Base-by-base conservation (phyloP, 2,888 invertebrate genomes). In the Lochmaea capreae region DNA sequence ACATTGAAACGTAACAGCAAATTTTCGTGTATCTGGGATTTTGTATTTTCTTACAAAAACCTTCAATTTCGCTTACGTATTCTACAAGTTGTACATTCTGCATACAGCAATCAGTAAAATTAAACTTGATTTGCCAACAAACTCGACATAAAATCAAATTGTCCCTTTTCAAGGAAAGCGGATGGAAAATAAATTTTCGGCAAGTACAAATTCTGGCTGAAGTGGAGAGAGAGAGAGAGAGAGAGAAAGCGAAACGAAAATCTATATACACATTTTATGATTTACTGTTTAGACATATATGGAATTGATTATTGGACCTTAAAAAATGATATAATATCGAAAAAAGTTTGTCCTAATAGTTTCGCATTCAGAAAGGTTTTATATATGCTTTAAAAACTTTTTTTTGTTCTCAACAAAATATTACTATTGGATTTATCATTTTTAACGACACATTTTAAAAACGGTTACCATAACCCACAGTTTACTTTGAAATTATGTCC, bases 21-120 rank as follows among this genome's bases (percentile, higher is more conserved):
- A 73, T 68, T 67, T 69, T 65, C 72, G n/a, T 61, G 59, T 76
- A 71, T 72, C 75, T 49, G 73, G 33, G 33, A 72, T 73, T 75
- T 73, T 74, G 76, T 74, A 75, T 75, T 76, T 77, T 73, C 73
- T 78, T 65, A 79, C 77, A 54, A 79, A 79, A 78, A 77, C 77
- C 76, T 76, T 75, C 77, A 75, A 66, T 72, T 61, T 63, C 72
- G 72, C 76, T 80, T 78, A 72, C 77, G 80, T 79, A 81, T 81
- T 81, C 80, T 79, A 67, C 73, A 78, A 78, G 78, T 78, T 81
- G 79, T 78, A 78, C 78, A 77, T 79, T 79, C 78, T 79, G 79
- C 79, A 79, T 80, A 79, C 77, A 74, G 78, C 80, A 81, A 81
- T 80, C 79, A 80, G 78, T 62, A 76, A 77, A 81, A 80, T 81